These are phyloP conservation scores for Heliconius ethilla DNA, from an alignment of 2,888 invertebrate genomes.

Conservation along the genomic window DNA sequence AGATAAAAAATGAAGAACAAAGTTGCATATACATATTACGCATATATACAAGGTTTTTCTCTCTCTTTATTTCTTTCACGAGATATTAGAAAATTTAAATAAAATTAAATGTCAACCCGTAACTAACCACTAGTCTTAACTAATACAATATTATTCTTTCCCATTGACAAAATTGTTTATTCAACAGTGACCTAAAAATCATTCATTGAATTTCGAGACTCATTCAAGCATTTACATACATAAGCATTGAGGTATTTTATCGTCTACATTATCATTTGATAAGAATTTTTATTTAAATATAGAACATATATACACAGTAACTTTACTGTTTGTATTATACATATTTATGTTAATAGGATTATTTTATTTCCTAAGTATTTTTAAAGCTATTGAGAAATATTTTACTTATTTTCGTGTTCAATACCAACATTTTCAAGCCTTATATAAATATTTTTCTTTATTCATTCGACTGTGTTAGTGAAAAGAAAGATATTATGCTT, in stretches of 20 bases:
- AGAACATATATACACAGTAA: not conserved
- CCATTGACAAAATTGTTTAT: constrained; percentile 6
- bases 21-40: too few species aligned
- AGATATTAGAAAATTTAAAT: not conserved
- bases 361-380: not conserved
- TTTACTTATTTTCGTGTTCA: not conserved
- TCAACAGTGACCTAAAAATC: constrained; percentile 17
- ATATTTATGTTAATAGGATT: not conserved
- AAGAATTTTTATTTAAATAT: constrained; percentile 1
- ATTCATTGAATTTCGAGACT: constrained; percentile 22
- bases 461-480: not conserved
- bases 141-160: constrained; percentile 18
- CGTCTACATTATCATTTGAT: not conserved
- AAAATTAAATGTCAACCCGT: not conserved
- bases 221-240: constrained; percentile 22
- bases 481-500: too few species aligned
- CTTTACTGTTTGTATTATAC: too few species aligned
- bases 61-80: not conserved
- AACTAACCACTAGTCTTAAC: not conserved
- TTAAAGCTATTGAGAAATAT: not conserved
- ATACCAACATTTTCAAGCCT: not conserved
- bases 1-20: too few species aligned
- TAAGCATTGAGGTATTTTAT: constrained; percentile 12
- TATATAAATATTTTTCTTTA: not conserved
- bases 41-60: not conserved